Base-by-base conservation (phyloP, 2,797 vertebrate genomes). In the Psittacula derbiana region DNA sequence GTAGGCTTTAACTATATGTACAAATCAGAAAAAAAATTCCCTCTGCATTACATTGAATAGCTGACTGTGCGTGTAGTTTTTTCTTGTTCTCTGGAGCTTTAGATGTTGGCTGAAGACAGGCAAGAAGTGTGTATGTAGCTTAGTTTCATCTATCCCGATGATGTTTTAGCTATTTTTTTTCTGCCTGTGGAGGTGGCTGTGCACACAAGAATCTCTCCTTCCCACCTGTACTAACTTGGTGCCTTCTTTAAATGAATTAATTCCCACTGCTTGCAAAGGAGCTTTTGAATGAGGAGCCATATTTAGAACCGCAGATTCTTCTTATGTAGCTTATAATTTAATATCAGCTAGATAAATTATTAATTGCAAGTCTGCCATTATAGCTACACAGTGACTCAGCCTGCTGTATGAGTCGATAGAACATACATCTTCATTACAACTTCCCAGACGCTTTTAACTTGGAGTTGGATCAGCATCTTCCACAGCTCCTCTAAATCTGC, bases 271-370 rank as follows among this genome's bases (percentile, higher is more conserved):
- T 94, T 92, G 67, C 33, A 76, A 93, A 84, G 76, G 38, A 90
- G 85, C 64, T 93, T 88, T 80, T 90, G 66, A 92, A 90, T 93
- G 55, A 90, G 55, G 21, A 90, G n/a, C 17, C 10, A 1, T 81
- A 86, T 88, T 93, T 91, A 95, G 87, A 94, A 64, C 46, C 0
- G 0, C 64, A 67, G 12, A 24, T 80, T 90, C 70, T 80, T 90
- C 69, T 76, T 82, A 67, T 79, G 76, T 40, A 82, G 60, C 41
- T 27, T 73, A 88, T 84, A 80, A 92, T 93, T 94, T 81, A 84
- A 76, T 91, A 91, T 76, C 60, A 61, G 80, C 60, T 88, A 74
- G 80, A 88, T 94, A 84, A 95, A 94, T 95, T 96, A 90, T 92
- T 96, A 95, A 92, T 90, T 92, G 21, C 71, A 47, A 50, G 40